Evolutionary conservation across 2,113 vertebrate genomes (phyloP).

Genomic region (Muntiacus reevesi): DNA sequence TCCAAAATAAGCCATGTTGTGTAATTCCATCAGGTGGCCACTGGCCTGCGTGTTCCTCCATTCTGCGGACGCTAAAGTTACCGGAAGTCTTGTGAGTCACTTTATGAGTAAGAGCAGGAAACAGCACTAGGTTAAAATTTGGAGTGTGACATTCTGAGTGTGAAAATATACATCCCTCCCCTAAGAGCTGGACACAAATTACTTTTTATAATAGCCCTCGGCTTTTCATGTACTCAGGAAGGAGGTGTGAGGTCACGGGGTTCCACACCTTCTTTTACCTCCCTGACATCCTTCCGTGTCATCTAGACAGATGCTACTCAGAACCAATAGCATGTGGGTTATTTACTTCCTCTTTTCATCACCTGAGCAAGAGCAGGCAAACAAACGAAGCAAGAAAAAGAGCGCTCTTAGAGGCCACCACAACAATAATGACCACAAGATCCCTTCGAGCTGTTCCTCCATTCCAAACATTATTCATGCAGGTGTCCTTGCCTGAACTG

Average conservation of each 20-base stretch:
- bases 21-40: background rate
- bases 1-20: slow-evolving; percentile 23
- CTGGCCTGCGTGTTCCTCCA: background rate
- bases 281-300: slow-evolving; percentile 69
- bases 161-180: slow-evolving; percentile 35
- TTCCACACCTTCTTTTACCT: slow-evolving; percentile 73
- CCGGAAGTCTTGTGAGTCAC: slow-evolving; percentile 36
- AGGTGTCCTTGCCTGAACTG: slow-evolving; percentile 65
- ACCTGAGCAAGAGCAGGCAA: slow-evolving; percentile 17
- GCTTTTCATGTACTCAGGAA: slow-evolving; percentile 46
- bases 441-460: slow-evolving; percentile 27
- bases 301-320: slow-evolving; percentile 66
- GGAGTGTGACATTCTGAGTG: background rate
- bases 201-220: slow-evolving; percentile 34
- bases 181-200: slow-evolving; percentile 36
- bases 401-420: background rate
- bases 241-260: slow-evolving; percentile 56
- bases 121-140: slow-evolving; percentile 28
- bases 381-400: slow-evolving; percentile 1
- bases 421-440: slow-evolving; percentile 21
- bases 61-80: slow-evolving; percentile 37
- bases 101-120: slow-evolving; percentile 47
- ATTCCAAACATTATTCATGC: slow-evolving; percentile 62
- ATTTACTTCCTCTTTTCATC: slow-evolving; percentile 39
- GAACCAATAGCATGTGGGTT: slow-evolving; percentile 33